A percentile compares a stretch with the other conserved stretches of the same genome.
These are phyloP conservation scores for Apeira syringaria DNA, from an alignment of 2,888 invertebrate genomes.

Conservation along the genomic window DNA sequence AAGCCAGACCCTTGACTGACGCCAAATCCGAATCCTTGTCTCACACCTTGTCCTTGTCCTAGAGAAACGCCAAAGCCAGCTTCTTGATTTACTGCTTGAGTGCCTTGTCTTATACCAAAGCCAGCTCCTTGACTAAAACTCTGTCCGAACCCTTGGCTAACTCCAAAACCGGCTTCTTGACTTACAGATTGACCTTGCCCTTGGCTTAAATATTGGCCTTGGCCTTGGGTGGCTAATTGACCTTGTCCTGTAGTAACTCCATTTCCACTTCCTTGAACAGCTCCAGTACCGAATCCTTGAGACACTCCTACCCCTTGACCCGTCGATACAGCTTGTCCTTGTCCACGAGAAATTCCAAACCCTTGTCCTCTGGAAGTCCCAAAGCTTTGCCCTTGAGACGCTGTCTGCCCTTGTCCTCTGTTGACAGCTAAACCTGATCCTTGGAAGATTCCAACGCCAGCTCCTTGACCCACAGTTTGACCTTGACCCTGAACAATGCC, in stretches of 20 bases:
- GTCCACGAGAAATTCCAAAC: conserved; percentile 15
- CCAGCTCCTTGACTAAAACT: conserved; percentile 8
- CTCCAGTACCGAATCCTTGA: conserved; percentile 26
- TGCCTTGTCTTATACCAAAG: conserved; percentile 23
- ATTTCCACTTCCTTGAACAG: conserved; percentile 15
- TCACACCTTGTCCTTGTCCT: conserved; percentile 32
- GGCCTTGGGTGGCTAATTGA: conserved; percentile 25
- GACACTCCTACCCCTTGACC: conserved; percentile 14
- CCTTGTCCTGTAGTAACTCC: conserved; percentile 30
- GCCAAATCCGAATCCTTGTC: conserved; percentile 23
- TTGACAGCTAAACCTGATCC: conserved; percentile 16
- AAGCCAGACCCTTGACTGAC: neutral
- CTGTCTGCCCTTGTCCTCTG: conserved; percentile 11
- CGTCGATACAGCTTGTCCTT: conserved; percentile 3
- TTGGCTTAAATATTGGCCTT: conserved; percentile 15
- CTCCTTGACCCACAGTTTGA: conserved; percentile 16
- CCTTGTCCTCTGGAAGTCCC: conserved; percentile 27
- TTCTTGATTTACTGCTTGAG: conserved; percentile 12
- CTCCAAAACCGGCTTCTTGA: conserved; percentile 27
- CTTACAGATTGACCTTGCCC: conserved; percentile 14
- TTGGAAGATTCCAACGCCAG: conserved; percentile 23
- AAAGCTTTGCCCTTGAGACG: conserved; percentile 23
- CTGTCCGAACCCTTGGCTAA: conserved; percentile 18
- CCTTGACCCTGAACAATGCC: conserved; percentile 31
- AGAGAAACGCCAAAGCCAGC: conserved; percentile 17